phyloP scores from a whole-genome alignment of 2,797 vertebrate genomes.

The Synanceia verrucosa region DNA sequence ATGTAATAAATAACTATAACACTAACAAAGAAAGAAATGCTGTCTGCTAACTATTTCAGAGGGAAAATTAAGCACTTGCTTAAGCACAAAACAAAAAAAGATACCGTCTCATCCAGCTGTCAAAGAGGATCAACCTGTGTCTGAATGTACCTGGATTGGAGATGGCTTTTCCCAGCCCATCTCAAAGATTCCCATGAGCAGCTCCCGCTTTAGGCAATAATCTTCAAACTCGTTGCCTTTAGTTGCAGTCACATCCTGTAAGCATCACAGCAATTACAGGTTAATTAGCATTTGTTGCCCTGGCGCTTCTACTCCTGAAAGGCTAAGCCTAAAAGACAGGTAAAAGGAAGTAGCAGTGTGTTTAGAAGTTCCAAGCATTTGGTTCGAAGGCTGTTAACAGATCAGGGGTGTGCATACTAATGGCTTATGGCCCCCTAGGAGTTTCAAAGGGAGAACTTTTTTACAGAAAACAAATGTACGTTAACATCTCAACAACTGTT shows the following conservation, averaged over 20 bases:
- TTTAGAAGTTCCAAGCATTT: too few relatives aligned
- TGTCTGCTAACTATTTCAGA: too few relatives aligned
- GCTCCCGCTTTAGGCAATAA: slow-evolving; percentile 99
- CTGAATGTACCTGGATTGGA: slow-evolving; percentile 92
- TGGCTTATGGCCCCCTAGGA: neutral
- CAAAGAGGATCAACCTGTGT: neutral
- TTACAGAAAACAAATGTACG: too few relatives aligned
- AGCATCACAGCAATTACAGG: neutral
- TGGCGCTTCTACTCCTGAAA: too few relatives aligned
- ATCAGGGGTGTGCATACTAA: neutral
- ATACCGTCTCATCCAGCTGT: neutral
- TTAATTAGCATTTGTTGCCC: neutral
- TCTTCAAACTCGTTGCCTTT: slow-evolving; percentile 99
- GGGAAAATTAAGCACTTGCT: neutral
- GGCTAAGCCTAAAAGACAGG: too few relatives aligned
- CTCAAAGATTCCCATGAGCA: slow-evolving; percentile 99
- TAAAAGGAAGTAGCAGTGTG: too few relatives aligned
- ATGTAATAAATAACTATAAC: too few relatives aligned
- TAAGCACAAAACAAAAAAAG: too few relatives aligned
- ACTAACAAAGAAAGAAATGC: too few relatives aligned
- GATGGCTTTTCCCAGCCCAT: slow-evolving; percentile 99
- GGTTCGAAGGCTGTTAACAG: neutral
- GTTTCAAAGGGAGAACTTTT: neutral
- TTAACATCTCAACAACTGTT: neutral
- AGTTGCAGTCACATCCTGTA: slow-evolving; percentile 98